Evolutionary conservation across 1,140 invertebrate genomes (phyloP).

Genomic region (Trissolcus basalis): DNA sequence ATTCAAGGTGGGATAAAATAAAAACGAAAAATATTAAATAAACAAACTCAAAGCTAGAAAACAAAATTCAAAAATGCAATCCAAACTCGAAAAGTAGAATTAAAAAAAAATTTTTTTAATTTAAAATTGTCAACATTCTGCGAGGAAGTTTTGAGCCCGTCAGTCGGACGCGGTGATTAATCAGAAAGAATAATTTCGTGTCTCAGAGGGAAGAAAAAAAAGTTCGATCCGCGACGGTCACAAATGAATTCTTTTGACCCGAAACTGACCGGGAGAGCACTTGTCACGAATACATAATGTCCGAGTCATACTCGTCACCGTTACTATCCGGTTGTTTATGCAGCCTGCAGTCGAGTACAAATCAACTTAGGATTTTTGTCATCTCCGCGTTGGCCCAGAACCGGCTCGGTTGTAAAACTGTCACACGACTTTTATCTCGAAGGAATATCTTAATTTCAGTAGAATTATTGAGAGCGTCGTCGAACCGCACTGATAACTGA

Average conservation of each 20-base stretch:
- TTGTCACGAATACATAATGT: constrained; percentile 38
- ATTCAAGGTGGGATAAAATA: too few relatives aligned
- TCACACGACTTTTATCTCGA: constrained; percentile 4
- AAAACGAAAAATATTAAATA: too few relatives aligned
- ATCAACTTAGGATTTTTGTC: constrained; percentile 14
- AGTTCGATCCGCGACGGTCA: background rate
- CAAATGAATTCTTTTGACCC: constrained; percentile 28
- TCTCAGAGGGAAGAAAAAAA: too few relatives aligned
- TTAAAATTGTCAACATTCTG: too few relatives aligned
- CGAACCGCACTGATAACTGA: too few relatives aligned
- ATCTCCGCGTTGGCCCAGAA: background rate
- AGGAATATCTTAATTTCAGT: constrained; percentile 17
- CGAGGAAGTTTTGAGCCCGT: too few relatives aligned
- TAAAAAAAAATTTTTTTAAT: too few relatives aligned
- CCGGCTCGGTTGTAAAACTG: constrained; percentile 4
- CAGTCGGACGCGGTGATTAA: background rate
- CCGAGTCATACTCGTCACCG: constrained; percentile 28
- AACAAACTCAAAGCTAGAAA: too few relatives aligned
- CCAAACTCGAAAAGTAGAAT: too few relatives aligned
- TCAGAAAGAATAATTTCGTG: background rate
- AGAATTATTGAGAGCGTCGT: background rate
- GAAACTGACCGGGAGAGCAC: constrained; percentile 21
- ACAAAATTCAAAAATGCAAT: too few relatives aligned
- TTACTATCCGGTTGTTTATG: constrained; percentile 30
- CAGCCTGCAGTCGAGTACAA: constrained; percentile 16